phyloP scores from a whole-genome alignment of 2,888 invertebrate genomes.

The Eilema depressum region DNA sequence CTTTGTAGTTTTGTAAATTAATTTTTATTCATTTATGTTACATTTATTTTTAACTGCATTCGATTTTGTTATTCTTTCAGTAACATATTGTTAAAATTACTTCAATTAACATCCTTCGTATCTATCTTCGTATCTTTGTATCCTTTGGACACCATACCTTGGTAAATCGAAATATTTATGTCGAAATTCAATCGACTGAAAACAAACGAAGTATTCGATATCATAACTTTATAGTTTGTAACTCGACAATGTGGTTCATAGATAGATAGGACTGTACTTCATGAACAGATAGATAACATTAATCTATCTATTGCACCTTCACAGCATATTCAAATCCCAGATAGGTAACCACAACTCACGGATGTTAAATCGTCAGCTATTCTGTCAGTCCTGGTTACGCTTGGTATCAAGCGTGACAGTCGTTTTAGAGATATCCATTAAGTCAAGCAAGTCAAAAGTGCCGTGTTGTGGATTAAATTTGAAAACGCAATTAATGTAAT shows the following conservation, averaged over 20 bases:
- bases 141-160: background rate
- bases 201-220: background rate
- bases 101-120: too few relatives aligned
- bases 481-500: background rate
- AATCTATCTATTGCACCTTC: constrained; percentile 5
- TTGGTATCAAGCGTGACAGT: background rate
- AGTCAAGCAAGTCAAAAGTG: background rate
- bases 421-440: constrained; percentile 3
- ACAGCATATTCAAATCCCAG: constrained; percentile 5
- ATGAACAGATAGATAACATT: background rate
- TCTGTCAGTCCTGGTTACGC: background rate
- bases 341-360: constrained; percentile 16
- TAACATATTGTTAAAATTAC: too few relatives aligned
- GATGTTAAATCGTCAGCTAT: constrained; percentile 14
- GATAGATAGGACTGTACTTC: background rate
- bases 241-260: background rate
- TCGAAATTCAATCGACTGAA: background rate
- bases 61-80: too few relatives aligned
- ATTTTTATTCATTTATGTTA: background rate
- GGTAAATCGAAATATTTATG: background rate
- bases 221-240: background rate
- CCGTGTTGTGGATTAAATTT: background rate
- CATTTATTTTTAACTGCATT: too few relatives aligned
- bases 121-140: background rate
- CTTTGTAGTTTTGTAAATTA: background rate